Evolutionary conservation across 2,113 vertebrate genomes (phyloP).

Genomic region (Aphyosemion australe): DNA sequence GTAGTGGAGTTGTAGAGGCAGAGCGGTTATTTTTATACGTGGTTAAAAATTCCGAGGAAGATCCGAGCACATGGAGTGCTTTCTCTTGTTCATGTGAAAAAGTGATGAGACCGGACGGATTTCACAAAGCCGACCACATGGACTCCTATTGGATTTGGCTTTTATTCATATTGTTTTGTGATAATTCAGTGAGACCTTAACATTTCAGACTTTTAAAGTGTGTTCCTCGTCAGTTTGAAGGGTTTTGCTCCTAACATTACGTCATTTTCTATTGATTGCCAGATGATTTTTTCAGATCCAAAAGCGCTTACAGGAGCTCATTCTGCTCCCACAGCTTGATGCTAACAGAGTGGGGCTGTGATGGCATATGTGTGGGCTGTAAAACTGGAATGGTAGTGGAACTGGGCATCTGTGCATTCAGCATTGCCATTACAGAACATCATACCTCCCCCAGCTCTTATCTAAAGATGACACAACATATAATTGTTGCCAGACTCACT

Average conservation of each 20-base stretch:
- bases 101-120: background rate
- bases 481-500: slow-evolving; percentile 35
- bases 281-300: slow-evolving; percentile 47
- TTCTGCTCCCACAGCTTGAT: slow-evolving; percentile 64
- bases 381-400: slow-evolving; percentile 65
- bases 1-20: background rate
- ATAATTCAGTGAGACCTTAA: too few relatives aligned
- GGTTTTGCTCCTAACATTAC: slow-evolving; percentile 30
- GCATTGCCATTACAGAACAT: slow-evolving; percentile 49
- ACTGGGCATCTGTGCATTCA: slow-evolving; percentile 65
- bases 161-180: background rate
- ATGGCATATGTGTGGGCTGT: slow-evolving; percentile 71
- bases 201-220: too few relatives aligned
- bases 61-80: slow-evolving; percentile 33
- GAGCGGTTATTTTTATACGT: slow-evolving; percentile 3
- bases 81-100: slow-evolving; percentile 36
- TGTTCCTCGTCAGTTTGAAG: too few relatives aligned
- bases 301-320: slow-evolving; percentile 54
- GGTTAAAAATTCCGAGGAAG: slow-evolving; percentile 19
- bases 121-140: slow-evolving; percentile 11
- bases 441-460: slow-evolving; percentile 49
- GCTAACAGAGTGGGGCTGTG: slow-evolving; percentile 56
- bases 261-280: slow-evolving; percentile 42
- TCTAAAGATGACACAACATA: slow-evolving; percentile 65
- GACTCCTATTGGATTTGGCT: background rate